Conservation (phyloP, 2,113 vertebrate species). For the Perca schrenkii region DNA sequence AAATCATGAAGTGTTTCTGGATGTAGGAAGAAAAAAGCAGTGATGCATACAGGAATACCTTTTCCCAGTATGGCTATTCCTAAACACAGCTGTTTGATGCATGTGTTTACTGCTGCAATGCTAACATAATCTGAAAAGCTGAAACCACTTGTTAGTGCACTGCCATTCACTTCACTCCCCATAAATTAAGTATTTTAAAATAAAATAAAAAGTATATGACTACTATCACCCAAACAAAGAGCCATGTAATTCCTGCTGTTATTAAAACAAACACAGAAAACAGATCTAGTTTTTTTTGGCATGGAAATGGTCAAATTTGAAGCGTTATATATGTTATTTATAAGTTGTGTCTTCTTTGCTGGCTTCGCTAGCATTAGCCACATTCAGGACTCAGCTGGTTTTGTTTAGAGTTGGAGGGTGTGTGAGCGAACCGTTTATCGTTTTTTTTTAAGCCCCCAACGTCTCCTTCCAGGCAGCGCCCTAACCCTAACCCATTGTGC, state of each 20-base stretch:
- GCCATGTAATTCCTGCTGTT: neutral
- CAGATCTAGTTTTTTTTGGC: neutral
- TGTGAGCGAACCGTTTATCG: neutral
- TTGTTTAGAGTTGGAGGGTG: neutral
- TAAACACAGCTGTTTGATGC: conserved; percentile 52
- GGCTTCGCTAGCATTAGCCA: neutral
- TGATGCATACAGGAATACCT: conserved; percentile 1
- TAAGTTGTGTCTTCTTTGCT: neutral
- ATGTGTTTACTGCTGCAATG: conserved; percentile 41
- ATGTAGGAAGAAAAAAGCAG: conserved; percentile 17
- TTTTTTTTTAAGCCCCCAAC: too few relatives aligned
- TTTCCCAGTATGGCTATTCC: conserved; percentile 10
- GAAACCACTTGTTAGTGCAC: conserved; percentile 13
- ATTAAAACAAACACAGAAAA: neutral
- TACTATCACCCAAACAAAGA: conserved; percentile 18
- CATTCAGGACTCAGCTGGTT: neutral
- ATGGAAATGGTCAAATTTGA: neutral
- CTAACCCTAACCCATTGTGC: neutral
- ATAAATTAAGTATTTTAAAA: conserved; percentile 26
- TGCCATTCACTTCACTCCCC: conserved; percentile 41
- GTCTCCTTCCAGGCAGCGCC: too few relatives aligned
- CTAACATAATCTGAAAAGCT: conserved; percentile 30
- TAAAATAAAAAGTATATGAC: conserved; percentile 13
- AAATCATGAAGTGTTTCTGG: conserved; percentile 6
- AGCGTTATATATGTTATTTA: neutral